Base-by-base conservation (phyloP, 2,797 vertebrate genomes). In the Linurgus olivaceus region DNA sequence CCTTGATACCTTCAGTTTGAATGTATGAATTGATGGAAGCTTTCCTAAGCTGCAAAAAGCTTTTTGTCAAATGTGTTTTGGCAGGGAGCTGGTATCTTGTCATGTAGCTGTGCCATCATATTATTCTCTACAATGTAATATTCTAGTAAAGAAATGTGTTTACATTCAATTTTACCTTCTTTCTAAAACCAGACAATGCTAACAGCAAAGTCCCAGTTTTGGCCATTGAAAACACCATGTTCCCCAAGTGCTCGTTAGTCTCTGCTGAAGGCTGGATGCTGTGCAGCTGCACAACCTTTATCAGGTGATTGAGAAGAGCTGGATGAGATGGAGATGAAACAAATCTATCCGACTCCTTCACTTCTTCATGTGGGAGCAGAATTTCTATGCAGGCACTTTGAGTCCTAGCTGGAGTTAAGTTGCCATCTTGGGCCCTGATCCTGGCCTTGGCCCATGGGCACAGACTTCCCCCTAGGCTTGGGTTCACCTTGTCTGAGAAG, bases 1-100 rank as follows among this genome's bases (percentile, higher is more conserved):
- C 80, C 50, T 9, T 83, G 86, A 65, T 76, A 96, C 26, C 44
- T 95, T 87, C 89, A 91, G 45, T 94, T 57, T 97, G 76, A 94
- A 67, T 65, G 21, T 33, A 79, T 90, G 37, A 90, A 75, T 55
- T 86, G 28, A 88, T 70, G 80, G 62, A 45, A 71, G 24, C 37
- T 92, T 81, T 40, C 51, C 72, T 90, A 67, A 96, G 67, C 86
- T 92, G 70, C 55, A 96, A 94, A 96, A 35, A 94, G 70, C 72
- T 93, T 93, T 95, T 68, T 52, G 54, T 94, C 25, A 28, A 50
- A 84, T 42, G 38, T 42, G 62, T 86, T 86, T 95, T 94, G 88
- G 37, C 63, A 92, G 63, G 15, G 62, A 94, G 23, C 31, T 90
- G 66, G 29, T 48, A 83, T 37, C 52, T 40, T 28, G 47, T 75